Conservation (phyloP, 2,888 invertebrate species). For the Silvanus unidentatus region DNA sequence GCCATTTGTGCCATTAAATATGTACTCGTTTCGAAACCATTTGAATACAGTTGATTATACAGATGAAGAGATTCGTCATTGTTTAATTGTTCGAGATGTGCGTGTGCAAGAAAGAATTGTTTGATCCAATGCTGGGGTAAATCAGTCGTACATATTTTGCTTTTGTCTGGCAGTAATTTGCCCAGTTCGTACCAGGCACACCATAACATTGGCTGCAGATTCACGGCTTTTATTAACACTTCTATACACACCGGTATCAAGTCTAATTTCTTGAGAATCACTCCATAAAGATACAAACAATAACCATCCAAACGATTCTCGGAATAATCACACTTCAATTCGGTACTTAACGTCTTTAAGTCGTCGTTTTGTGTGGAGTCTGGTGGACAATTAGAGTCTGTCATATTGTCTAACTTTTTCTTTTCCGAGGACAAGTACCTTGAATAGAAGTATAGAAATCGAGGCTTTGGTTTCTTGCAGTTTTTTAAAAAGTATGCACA, state of each 20-base stretch:
- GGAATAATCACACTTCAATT: slow-evolving; percentile 54
- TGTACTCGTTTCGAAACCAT: slow-evolving; percentile 81
- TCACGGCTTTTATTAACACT: slow-evolving; percentile 72
- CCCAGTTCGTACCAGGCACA: slow-evolving; percentile 92
- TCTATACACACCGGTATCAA: slow-evolving; percentile 71
- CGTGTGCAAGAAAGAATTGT: slow-evolving; percentile 84
- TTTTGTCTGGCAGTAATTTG: slow-evolving; percentile 65
- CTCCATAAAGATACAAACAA: slow-evolving; percentile 81
- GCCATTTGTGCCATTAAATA: slow-evolving; percentile 91
- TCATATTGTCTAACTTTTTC: slow-evolving; percentile 77
- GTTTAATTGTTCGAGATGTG: slow-evolving; percentile 82
- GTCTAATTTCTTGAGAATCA: slow-evolving; percentile 83
- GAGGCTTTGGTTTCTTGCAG: slow-evolving; percentile 63
- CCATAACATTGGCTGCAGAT: slow-evolving; percentile 83
- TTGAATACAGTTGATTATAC: slow-evolving; percentile 67
- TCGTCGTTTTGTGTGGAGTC: slow-evolving; percentile 51
- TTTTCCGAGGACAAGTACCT: slow-evolving; percentile 86
- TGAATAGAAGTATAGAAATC: slow-evolving; percentile 81
- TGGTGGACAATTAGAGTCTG: slow-evolving; percentile 53
- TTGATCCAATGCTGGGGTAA: slow-evolving; percentile 92
- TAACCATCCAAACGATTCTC: slow-evolving; percentile 76
- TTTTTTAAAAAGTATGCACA: slow-evolving; percentile 74
- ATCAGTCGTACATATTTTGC: slow-evolving; percentile 60
- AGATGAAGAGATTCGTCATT: slow-evolving; percentile 85
- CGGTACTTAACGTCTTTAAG: slow-evolving; percentile 53